phyloP scores from a whole-genome alignment of 1,140 invertebrate species.

The Drosophila mojavensis region DNA sequence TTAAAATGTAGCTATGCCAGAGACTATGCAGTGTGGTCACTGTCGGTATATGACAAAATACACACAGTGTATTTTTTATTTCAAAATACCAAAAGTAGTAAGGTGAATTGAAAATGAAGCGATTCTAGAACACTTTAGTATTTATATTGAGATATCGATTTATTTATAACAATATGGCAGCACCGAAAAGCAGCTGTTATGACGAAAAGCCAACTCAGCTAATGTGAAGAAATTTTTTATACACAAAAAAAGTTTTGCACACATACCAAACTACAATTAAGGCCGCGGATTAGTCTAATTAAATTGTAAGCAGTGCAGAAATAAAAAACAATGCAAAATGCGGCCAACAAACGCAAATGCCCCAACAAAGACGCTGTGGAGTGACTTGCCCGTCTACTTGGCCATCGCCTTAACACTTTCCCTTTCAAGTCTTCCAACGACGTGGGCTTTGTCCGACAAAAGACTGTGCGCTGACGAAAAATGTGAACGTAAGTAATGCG shows the following conservation, averaged over 20 bases:
- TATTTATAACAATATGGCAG: slow-evolving; percentile 17
- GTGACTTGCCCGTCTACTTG: slow-evolving; percentile 38
- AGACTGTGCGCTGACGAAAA: slow-evolving; percentile 87
- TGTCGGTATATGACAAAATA: background rate
- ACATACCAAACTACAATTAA: slow-evolving; percentile 15
- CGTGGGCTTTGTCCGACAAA: slow-evolving; percentile 86
- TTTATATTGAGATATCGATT: slow-evolving; percentile 8
- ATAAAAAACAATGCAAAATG: slow-evolving; percentile 74
- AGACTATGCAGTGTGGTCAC: slow-evolving; percentile 5
- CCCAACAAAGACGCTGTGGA: slow-evolving; percentile 47
- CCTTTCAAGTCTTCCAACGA: slow-evolving; percentile 64
- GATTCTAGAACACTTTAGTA: background rate
- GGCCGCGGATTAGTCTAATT: slow-evolving; percentile 42
- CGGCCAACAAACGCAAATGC: slow-evolving; percentile 54
- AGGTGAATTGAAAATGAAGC: background rate
- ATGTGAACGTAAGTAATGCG: slow-evolving; percentile 86
- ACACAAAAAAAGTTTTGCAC: slow-evolving; percentile 66
- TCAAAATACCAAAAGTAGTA: background rate
- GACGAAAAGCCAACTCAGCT: slow-evolving; percentile 69
- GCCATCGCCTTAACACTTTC: slow-evolving; percentile 41
- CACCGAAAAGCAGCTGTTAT: slow-evolving; percentile 52
- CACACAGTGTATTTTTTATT: too few species aligned
- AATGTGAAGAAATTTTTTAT: slow-evolving; percentile 68
- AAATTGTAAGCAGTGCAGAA: slow-evolving; percentile 25
- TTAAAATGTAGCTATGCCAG: slow-evolving; percentile 33